Evolutionary conservation across 2,797 vertebrate species (phyloP).

Genomic region (Sebastiscus albofasciatus): DNA sequence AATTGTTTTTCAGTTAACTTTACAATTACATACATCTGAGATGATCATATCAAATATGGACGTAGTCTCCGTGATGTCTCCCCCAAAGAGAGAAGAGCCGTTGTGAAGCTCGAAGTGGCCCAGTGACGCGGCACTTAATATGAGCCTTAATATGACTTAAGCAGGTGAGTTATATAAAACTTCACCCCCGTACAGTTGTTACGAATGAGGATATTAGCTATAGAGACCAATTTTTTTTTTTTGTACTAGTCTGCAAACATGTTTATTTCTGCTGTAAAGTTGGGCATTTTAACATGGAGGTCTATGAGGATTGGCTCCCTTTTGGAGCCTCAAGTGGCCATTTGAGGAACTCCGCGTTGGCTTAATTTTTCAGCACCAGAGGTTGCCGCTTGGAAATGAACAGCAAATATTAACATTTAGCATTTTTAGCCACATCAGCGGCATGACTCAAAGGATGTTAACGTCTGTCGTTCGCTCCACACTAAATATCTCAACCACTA

Average conservation of each 20-base stretch:
- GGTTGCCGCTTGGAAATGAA: background rate
- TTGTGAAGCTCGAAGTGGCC: too few relatives aligned
- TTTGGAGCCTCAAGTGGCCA: background rate
- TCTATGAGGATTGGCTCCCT: background rate
- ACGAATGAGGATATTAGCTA: too few relatives aligned
- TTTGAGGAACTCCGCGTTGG: background rate
- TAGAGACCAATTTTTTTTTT: background rate
- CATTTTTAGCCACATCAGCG: background rate
- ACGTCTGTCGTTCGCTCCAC: background rate
- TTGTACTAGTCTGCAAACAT: background rate
- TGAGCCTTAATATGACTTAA: too few relatives aligned
- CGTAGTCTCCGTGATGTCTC: too few relatives aligned
- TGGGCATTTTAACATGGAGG: background rate
- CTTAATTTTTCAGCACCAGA: background rate
- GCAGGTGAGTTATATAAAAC: too few relatives aligned
- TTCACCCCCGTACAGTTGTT: too few relatives aligned
- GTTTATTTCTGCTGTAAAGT: background rate
- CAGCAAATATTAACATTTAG: background rate
- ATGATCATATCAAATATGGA: too few relatives aligned
- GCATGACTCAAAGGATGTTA: background rate
- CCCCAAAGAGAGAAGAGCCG: too few relatives aligned
- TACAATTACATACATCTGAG: too few relatives aligned
- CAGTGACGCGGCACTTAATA: too few relatives aligned
- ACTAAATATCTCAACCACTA: background rate
- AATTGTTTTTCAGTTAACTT: too few relatives aligned